Conservation (phyloP, 2,888 invertebrate species). For the Ganaspis brasiliensis region DNA sequence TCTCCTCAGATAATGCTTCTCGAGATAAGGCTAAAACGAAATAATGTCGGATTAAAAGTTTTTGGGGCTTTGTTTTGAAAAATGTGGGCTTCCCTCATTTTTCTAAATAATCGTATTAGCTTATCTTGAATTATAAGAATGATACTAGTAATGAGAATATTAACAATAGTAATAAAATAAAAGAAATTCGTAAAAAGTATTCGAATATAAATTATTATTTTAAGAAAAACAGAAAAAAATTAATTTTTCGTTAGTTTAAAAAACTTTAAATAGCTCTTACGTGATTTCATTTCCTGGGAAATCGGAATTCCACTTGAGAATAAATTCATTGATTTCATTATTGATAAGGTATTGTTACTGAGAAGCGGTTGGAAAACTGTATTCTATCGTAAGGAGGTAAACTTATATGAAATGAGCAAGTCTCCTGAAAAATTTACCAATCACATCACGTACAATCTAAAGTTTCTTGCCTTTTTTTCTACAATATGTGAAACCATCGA, state of each 20-base stretch:
- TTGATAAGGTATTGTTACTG: constrained; percentile 27
- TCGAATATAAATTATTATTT: too few species aligned
- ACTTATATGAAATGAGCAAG: neutral
- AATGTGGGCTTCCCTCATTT: too few species aligned
- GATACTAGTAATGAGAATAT: too few species aligned
- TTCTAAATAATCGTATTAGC: too few species aligned
- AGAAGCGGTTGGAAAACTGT: neutral
- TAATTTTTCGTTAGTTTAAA: neutral
- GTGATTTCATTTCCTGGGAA: neutral
- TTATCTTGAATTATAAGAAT: too few species aligned
- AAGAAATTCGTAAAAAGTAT: too few species aligned
- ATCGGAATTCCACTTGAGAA: neutral
- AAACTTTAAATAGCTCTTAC: neutral
- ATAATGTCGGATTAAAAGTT: too few species aligned
- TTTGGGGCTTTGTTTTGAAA: too few species aligned
- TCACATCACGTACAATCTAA: constrained; percentile 26
- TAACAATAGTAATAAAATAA: too few species aligned
- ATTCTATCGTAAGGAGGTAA: neutral
- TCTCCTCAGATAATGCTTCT: neutral
- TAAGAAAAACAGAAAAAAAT: too few species aligned
- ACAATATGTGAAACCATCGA: neutral
- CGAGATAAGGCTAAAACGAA: neutral
- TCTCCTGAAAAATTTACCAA: neutral
- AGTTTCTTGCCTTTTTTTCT: neutral
- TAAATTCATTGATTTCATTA: constrained; percentile 31